These are phyloP conservation scores for Chydorus sphaericus DNA, from an alignment of 2,888 invertebrate species.

Conservation along the genomic window DNA sequence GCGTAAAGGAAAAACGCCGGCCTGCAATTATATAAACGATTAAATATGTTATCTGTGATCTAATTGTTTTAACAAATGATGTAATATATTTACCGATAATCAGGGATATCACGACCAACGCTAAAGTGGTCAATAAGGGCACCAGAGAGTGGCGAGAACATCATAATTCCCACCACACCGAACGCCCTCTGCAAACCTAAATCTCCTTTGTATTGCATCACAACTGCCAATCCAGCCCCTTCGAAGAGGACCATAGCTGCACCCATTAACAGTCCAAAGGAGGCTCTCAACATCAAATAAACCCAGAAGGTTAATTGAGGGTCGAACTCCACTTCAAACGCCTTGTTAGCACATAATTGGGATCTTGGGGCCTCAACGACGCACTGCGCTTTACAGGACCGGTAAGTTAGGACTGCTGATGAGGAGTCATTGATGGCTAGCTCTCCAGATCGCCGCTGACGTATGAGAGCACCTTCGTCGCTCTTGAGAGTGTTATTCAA, in stretches of 20 bases:
- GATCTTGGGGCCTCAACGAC: constrained; percentile 41
- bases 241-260: constrained; percentile 67
- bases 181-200: constrained; percentile 61
- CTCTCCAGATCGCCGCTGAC: background rate
- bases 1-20: constrained; percentile 66
- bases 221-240: constrained; percentile 56
- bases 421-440: background rate
- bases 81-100: constrained; percentile 43
- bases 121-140: constrained; percentile 59
- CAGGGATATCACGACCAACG: constrained; percentile 46
- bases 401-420: background rate
- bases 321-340: constrained; percentile 44
- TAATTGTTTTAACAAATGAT: background rate
- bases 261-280: constrained; percentile 30
- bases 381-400: constrained; percentile 43
- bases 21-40: constrained; percentile 29
- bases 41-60: background rate
- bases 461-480: background rate
- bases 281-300: constrained; percentile 31
- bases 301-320: constrained; percentile 54
- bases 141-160: constrained; percentile 61
- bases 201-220: constrained; percentile 50
- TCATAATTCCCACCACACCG: constrained; percentile 60
- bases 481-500: background rate
- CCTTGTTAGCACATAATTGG: constrained; percentile 42